Evolutionary conservation across 2,888 invertebrate species (phyloP).

Genomic region (Gandaritis pyraliata): DNA sequence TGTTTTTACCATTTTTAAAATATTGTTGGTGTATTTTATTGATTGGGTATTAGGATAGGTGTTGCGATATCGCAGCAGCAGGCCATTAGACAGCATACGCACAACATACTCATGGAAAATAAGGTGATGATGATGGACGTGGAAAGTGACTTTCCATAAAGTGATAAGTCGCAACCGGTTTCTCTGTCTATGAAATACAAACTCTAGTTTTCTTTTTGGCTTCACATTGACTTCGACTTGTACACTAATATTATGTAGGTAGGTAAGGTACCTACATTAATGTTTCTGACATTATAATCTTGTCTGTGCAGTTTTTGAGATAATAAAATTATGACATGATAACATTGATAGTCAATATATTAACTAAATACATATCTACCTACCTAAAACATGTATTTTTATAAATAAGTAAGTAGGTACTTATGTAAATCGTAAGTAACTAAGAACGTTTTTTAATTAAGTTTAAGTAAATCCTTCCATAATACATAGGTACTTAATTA

Average conservation of each 20-base stretch:
- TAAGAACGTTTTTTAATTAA: too few relatives aligned
- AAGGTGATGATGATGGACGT: too few relatives aligned
- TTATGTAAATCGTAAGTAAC: too few relatives aligned
- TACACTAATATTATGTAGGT: too few relatives aligned
- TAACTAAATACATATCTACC: background rate
- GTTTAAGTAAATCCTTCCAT: too few relatives aligned
- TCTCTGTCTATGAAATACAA: background rate
- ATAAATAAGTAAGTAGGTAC: too few relatives aligned
- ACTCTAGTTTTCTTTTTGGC: conserved; percentile 1
- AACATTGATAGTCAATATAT: background rate
- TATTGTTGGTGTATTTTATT: too few relatives aligned
- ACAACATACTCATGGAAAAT: background rate
- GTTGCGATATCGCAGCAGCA: too few relatives aligned
- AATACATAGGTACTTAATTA: background rate
- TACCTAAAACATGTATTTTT: background rate
- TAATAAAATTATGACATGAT: background rate
- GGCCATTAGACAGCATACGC: background rate
- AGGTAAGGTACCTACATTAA: too few relatives aligned
- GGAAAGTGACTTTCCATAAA: conserved; percentile 12
- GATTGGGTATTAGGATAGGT: too few relatives aligned
- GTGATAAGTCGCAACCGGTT: conserved; percentile 4
- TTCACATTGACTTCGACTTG: background rate
- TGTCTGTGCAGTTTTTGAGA: background rate
- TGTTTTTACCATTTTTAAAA: too few relatives aligned
- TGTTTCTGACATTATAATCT: too few relatives aligned